Evolutionary conservation across 2,113 vertebrate species (phyloP).

Genomic region (Megaleporinus macrocephalus): DNA sequence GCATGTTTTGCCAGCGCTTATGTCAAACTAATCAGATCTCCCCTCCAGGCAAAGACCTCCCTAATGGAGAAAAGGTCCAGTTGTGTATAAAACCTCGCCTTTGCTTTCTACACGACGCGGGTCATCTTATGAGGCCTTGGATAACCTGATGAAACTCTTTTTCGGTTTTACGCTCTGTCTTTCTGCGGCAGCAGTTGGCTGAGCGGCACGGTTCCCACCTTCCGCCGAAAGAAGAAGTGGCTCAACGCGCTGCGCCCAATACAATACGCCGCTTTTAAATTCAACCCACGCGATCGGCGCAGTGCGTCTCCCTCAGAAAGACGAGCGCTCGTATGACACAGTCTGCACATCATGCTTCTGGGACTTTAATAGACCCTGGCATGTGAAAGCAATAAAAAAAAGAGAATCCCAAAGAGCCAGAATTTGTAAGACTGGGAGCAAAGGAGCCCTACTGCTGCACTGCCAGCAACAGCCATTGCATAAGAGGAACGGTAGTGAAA

Average conservation of each 20-base stretch:
- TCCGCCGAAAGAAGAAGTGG: background rate
- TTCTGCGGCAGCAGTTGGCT: background rate
- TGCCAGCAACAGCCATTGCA: slow-evolving; percentile 14
- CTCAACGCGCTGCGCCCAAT: background rate
- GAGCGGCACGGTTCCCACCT: background rate
- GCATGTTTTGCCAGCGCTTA: slow-evolving; percentile 4
- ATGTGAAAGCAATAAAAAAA: slow-evolving; percentile 16
- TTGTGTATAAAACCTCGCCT: slow-evolving; percentile 1
- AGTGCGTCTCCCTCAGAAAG: slow-evolving; percentile 12
- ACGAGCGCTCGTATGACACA: background rate
- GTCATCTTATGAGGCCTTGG: slow-evolving; percentile 12
- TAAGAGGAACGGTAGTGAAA: slow-evolving; percentile 5
- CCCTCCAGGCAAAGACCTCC: slow-evolving; percentile 33
- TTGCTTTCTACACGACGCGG: slow-evolving; percentile 11
- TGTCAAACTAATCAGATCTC: slow-evolving; percentile 44
- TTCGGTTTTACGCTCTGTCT: background rate
- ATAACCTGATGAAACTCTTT: slow-evolving; percentile 19
- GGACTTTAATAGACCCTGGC: slow-evolving; percentile 23
- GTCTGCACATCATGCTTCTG: slow-evolving; percentile 24
- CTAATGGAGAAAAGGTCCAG: slow-evolving; percentile 26
- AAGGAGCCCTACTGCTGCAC: slow-evolving; percentile 11
- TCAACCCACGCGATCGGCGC: background rate
- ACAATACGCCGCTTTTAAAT: slow-evolving; percentile 31
- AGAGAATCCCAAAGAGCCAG: slow-evolving; percentile 17
- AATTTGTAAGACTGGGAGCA: slow-evolving; percentile 18